Evolutionary conservation across 2,888 invertebrate species (phyloP).

Genomic region (Smittia sp.): DNA sequence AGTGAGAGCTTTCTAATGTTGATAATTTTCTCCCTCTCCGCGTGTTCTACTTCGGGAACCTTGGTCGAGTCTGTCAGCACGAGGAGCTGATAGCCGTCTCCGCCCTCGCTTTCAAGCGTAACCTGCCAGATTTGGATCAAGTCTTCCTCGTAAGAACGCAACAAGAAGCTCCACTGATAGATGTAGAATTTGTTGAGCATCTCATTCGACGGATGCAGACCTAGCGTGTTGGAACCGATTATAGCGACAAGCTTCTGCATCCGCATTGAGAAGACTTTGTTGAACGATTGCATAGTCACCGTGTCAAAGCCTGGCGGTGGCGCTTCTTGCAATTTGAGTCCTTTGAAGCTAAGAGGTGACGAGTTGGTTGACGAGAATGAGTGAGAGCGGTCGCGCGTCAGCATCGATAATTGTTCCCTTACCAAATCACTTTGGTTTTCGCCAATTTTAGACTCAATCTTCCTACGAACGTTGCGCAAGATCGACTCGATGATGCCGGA

Average conservation of each 20-base stretch:
- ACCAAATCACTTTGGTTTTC: background rate
- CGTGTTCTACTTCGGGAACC: conserved; percentile 20
- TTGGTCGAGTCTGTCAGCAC: background rate
- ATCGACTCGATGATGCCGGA: conserved; percentile 10
- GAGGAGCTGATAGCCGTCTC: background rate
- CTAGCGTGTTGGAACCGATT: background rate
- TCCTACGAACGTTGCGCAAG: conserved; percentile 9
- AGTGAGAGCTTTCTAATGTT: conserved; percentile 12
- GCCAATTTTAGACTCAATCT: conserved; percentile 7
- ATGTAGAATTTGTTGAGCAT: conserved; percentile 30
- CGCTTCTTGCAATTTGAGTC: background rate
- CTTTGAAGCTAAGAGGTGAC: conserved; percentile 9
- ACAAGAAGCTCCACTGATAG: conserved; percentile 6
- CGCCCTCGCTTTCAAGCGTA: background rate
- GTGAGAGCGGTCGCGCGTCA: background rate
- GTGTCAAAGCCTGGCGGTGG: conserved; percentile 22
- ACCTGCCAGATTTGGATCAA: conserved; percentile 30
- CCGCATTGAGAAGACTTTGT: conserved; percentile 19
- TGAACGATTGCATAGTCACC: conserved; percentile 25
- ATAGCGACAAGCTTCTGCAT: conserved; percentile 26
- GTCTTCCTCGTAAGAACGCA: conserved; percentile 24
- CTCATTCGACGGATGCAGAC: background rate
- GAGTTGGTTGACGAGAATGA: background rate
- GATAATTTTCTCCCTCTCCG: background rate
- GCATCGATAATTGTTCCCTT: conserved; percentile 19